Base-by-base conservation (phyloP, 2,888 invertebrate genomes). In the Alloplasta piceator region DNA sequence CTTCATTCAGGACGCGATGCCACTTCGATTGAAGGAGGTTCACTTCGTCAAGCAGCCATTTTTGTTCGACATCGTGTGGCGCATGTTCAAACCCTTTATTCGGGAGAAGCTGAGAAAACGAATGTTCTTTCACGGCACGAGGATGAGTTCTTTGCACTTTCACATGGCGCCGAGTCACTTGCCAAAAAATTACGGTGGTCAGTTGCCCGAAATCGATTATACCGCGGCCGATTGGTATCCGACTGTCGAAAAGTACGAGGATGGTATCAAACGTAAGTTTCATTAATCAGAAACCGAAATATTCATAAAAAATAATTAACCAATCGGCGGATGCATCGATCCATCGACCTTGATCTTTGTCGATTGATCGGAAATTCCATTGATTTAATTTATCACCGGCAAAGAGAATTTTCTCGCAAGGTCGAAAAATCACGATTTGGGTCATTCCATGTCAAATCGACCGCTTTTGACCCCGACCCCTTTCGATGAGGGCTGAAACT, bases 1-100 rank as follows among this genome's bases (percentile, higher is more conserved):
- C 7, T 97, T 97, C 92, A 97, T 97, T 85, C 97, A 97, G 92
- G 96, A 97, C 77, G 97, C 97, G 0, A 96, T 97, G 96, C 97
- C 97, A 2, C 92, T 97, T 67, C 94, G 97, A 72, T 93, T 97
- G 86, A 97, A 97, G 92, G 97, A 97, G 92, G 92, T 97, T 7
- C 97, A 97, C 92, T 95, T 97, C 89, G 96, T 97, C 2, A 97
- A 97, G 89, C 96, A 97, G 89, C 97, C 97, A 0, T 96, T 95
- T 93, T 93, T 97, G 82, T 97, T 97, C 93, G 97, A 96, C 89
- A 94, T 96, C 92, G 97, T 97, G 1, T 97, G 97, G 97, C 93
- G 94, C 63, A 94, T 97, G 91, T 97, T 97, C 93, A 97, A 97
- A 92, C 97, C 97, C 6, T 95, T 97, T 89, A 95, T 97, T 86